These are phyloP conservation scores for Drosophila suboccidentalis DNA, from an alignment of 2,888 invertebrate species.

Conservation along the genomic window DNA sequence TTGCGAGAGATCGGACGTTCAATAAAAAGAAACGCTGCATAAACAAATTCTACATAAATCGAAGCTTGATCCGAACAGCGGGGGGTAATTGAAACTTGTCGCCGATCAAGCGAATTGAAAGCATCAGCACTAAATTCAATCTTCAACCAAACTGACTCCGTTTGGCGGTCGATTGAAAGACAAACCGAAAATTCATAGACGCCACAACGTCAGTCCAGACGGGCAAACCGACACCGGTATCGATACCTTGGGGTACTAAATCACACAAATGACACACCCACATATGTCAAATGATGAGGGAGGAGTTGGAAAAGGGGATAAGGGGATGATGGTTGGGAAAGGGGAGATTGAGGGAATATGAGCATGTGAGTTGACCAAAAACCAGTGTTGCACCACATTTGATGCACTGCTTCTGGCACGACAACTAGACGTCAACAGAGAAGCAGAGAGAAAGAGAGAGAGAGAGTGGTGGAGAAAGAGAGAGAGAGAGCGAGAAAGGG, in stretches of 20 bases:
- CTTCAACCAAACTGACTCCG: constrained; percentile 52
- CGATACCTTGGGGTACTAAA: constrained; percentile 57
- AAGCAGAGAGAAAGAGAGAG: background rate
- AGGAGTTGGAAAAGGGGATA: background rate
- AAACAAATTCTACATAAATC: constrained; percentile 32
- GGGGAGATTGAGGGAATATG: background rate
- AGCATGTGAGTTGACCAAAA: constrained; percentile 57
- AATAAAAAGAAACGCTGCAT: constrained; percentile 29
- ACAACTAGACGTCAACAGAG: background rate
- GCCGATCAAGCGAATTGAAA: constrained; percentile 3
- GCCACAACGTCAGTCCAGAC: constrained; percentile 44
- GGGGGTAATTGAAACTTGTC: constrained; percentile 7
- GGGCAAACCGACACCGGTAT: constrained; percentile 48
- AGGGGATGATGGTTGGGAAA: background rate
- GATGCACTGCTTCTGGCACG: constrained; percentile 41
- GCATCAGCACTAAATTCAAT: constrained; percentile 64
- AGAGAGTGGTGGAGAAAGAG: background rate
- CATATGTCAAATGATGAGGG: constrained; percentile 2
- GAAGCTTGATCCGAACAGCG: background rate
- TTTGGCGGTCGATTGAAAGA: constrained; percentile 72
- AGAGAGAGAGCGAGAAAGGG: background rate
- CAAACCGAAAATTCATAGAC: constrained; percentile 66
- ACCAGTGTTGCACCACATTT: constrained; percentile 54
- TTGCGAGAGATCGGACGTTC: constrained; percentile 16
- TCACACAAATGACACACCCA: constrained; percentile 61